Evolutionary conservation across 2,888 invertebrate genomes (phyloP).

Genomic region (Phlogophora meticulosa): DNA sequence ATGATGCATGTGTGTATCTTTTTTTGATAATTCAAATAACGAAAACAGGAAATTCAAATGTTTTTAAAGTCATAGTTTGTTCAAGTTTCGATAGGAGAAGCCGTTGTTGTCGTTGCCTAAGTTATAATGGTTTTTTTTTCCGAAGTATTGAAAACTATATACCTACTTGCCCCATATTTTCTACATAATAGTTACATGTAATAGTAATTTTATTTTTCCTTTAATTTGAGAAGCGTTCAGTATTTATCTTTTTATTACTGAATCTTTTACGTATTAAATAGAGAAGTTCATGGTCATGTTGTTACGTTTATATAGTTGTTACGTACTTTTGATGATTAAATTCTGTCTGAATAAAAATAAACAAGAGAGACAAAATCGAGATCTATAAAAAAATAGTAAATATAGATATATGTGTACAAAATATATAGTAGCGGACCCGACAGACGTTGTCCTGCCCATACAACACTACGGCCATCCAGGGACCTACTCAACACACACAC

Average conservation of each 20-base stretch:
- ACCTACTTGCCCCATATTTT: conserved; percentile 21
- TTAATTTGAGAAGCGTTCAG: background rate
- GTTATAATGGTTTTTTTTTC: conserved; percentile 52
- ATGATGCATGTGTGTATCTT: too few species aligned
- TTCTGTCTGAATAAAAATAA: too few species aligned
- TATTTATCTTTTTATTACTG: background rate
- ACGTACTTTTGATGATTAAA: too few species aligned
- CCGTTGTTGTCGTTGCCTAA: conserved; percentile 39
- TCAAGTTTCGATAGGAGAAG: conserved; percentile 43
- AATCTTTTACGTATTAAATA: too few species aligned
- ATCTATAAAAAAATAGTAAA: background rate
- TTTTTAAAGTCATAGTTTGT: conserved; percentile 42
- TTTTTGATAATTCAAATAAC: background rate
- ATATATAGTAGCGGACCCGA: too few species aligned
- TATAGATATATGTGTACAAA: too few species aligned
- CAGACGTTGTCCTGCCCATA: too few species aligned
- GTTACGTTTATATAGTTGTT: too few species aligned
- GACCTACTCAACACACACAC: too few species aligned
- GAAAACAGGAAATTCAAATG: conserved; percentile 37
- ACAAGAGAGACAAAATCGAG: too few species aligned
- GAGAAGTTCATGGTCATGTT: too few species aligned
- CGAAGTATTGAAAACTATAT: conserved; percentile 47
- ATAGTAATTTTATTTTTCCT: background rate
- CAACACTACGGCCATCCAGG: too few species aligned
- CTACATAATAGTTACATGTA: background rate